phyloP scores from a whole-genome alignment of 2,113 vertebrate species.

The Vidua macroura region DNA sequence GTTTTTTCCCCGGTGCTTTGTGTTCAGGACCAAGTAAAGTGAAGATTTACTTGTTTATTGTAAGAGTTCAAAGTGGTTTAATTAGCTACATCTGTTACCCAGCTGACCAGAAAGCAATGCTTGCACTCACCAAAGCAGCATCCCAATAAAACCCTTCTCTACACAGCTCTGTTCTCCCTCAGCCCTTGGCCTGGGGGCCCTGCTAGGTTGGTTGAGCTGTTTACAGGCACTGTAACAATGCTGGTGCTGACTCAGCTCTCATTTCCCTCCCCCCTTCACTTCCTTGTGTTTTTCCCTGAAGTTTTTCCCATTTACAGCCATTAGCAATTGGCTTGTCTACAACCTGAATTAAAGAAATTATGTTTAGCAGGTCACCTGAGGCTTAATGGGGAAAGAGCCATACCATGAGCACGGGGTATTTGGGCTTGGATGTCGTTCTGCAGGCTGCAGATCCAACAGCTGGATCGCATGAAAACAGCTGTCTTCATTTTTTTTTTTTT shows the following conservation, averaged over 20 bases:
- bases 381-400: constrained; percentile 1
- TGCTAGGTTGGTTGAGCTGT: constrained; percentile 16
- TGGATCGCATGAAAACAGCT: constrained; percentile 28
- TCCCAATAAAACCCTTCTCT: not conserved
- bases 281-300: constrained; percentile 37
- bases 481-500: not conserved
- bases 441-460: not conserved
- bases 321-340: constrained; percentile 30
- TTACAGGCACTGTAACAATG: constrained; percentile 51
- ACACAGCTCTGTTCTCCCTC: not conserved
- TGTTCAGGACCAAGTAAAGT: not conserved
- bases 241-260: constrained; percentile 53
- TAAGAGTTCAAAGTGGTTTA: constrained; percentile 32
- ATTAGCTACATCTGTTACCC: constrained; percentile 49
- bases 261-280: constrained; percentile 35
- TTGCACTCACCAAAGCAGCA: not conserved
- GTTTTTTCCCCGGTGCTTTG: not conserved
- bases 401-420: not conserved
- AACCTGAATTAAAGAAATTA: not conserved
- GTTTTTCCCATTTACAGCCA: constrained; percentile 47
- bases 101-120: constrained; percentile 32
- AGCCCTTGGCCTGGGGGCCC: constrained; percentile 36
- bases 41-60: constrained; percentile 41
- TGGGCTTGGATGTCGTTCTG: not conserved
- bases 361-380: constrained; percentile 46